Percentiles rank a stretch among this genome's conserved stretches.
Conservation (phyloP, 2,888 invertebrate species). For the Mellilla xanthometata region DNA sequence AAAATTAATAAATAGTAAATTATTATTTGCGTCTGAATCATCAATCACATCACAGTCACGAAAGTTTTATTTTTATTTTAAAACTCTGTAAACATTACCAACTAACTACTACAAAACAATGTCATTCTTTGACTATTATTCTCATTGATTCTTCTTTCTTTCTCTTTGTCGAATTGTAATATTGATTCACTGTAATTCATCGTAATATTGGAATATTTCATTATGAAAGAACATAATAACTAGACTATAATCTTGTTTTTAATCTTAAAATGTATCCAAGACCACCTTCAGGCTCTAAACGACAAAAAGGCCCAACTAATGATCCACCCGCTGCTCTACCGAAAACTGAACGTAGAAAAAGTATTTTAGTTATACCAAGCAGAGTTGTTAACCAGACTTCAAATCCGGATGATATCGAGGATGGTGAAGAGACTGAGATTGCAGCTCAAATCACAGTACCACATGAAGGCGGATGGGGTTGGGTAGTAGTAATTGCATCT, state of each 20-base stretch:
- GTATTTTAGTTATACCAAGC: constrained; percentile 51
- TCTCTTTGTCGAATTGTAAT: no score
- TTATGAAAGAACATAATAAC: no score
- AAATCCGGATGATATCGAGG: constrained; percentile 47
- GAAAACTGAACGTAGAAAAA: constrained; percentile 30
- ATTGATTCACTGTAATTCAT: no score
- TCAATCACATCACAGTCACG: no score
- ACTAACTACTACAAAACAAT: no score
- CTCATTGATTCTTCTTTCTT: no score
- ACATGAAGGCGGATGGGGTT: constrained; percentile 70
- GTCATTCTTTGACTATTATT: no score
- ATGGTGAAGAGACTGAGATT: constrained; percentile 71
- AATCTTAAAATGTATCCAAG: constrained; percentile 6
- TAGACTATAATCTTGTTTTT: not conserved
- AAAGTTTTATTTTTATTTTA: no score
- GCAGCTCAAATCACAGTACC: constrained; percentile 69
- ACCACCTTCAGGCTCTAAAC: not conserved
- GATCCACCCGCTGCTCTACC: not conserved
- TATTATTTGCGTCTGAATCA: no score
- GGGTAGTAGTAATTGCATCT: constrained; percentile 61
- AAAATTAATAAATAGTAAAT: no score
- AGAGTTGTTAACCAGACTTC: constrained; percentile 41
- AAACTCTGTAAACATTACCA: no score
- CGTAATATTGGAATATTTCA: no score
- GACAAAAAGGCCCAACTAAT: constrained; percentile 2